Evolutionary conservation across 2,888 invertebrate genomes (phyloP).

Genomic region (Agrochola macilenta): DNA sequence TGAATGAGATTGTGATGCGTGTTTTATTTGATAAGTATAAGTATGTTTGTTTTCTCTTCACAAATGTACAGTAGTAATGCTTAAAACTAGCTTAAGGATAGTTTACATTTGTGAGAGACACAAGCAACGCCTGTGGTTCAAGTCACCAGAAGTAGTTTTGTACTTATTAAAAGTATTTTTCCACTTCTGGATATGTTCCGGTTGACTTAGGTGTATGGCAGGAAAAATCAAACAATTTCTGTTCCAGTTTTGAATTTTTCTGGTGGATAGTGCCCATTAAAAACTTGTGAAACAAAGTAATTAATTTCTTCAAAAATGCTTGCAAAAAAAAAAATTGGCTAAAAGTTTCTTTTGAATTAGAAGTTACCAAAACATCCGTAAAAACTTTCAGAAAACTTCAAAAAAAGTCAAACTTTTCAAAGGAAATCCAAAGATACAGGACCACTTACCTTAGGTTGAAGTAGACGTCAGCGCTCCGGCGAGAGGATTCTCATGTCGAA

Average conservation of each 20-base stretch:
- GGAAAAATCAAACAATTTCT: not conserved
- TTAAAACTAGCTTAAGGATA: too few species aligned
- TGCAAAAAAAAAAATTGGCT: fast-evolving
- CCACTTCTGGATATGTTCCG: not conserved
- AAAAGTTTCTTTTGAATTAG: not conserved
- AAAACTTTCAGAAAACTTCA: not conserved
- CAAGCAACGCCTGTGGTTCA: too few species aligned
- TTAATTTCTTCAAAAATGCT: not conserved
- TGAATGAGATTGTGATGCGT: not conserved
- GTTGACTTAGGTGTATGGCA: not conserved
- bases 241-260: not conserved
- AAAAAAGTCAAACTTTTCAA: not conserved
- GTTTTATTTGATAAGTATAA: not conserved
- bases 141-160: not conserved
- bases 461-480: constrained; percentile 90
- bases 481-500: constrained; percentile 88
- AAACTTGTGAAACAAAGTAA: not conserved
- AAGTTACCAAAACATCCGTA: fast-evolving
- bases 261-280: not conserved
- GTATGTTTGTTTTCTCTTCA: too few species aligned
- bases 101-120: too few species aligned
- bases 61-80: too few species aligned
- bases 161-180: not conserved
- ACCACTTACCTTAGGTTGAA: constrained; percentile 84
- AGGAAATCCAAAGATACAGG: not conserved